Conservation (phyloP, 2,797 vertebrate genomes). For the Danio kyathit region DNA sequence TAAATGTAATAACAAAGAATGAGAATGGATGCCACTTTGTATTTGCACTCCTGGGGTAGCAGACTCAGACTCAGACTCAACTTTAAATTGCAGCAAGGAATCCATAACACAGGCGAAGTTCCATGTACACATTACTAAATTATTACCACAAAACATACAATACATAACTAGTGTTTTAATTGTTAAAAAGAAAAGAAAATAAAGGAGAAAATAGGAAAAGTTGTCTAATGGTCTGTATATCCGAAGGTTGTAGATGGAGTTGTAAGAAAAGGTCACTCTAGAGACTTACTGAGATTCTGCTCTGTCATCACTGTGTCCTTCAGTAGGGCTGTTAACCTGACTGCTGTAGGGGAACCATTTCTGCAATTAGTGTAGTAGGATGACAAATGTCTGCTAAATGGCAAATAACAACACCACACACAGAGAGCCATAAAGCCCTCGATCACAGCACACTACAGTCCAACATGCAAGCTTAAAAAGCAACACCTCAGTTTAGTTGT, state of each 20-base stretch:
- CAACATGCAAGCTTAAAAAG: conserved; percentile 9
- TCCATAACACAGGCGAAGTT: too few species aligned
- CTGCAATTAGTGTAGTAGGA: conserved; percentile 28
- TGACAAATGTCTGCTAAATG: conserved; percentile 33
- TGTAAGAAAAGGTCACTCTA: conserved; percentile 26
- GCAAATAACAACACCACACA: conserved; percentile 14
- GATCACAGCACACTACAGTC: not conserved
- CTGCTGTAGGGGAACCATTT: conserved; percentile 18
- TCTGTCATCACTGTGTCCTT: conserved; percentile 35
- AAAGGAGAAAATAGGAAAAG: not conserved
- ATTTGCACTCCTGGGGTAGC: too few species aligned
- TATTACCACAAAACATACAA: too few species aligned
- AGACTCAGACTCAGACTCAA: too few species aligned
- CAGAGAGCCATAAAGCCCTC: not conserved
- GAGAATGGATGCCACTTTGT: too few species aligned
- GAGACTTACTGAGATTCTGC: conserved; percentile 5
- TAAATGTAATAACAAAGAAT: too few species aligned
- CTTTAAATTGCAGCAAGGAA: too few species aligned
- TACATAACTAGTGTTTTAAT: too few species aligned
- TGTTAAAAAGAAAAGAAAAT: not conserved
- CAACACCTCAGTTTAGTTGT: not conserved
- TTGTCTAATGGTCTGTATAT: not conserved
- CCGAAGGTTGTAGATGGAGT: not conserved
- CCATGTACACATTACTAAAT: too few species aligned
- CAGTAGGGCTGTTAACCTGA: conserved; percentile 17